Percentiles rank a stretch among this genome's conserved stretches.
Conservation (phyloP, 2,888 invertebrate species). For the Morinoia aosen region DNA sequence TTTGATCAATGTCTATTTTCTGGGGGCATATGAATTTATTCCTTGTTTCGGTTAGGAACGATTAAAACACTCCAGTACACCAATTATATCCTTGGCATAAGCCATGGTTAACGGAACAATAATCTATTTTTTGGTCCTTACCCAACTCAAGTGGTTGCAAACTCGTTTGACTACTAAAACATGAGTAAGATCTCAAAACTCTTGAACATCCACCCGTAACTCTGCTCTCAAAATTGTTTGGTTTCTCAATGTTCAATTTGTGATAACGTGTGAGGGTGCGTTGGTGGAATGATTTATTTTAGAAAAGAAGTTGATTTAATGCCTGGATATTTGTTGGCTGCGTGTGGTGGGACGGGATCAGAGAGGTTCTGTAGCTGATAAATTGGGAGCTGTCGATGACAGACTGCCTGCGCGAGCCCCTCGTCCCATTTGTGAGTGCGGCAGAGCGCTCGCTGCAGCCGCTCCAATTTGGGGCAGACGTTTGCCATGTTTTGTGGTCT, state of each 20-base stretch:
- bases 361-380: constrained; percentile 19
- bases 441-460: background rate
- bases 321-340: constrained; percentile 18
- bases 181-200: background rate
- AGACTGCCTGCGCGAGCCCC: constrained; percentile 14
- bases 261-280: background rate
- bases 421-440: background rate
- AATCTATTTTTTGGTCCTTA: background rate
- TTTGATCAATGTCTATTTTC: background rate
- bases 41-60: background rate
- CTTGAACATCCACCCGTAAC: background rate
- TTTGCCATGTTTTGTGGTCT: background rate
- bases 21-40: background rate
- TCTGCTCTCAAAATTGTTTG: background rate
- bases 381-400: constrained; percentile 7
- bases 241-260: background rate
- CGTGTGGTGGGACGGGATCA: background rate
- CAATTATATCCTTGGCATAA: background rate
- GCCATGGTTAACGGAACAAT: background rate
- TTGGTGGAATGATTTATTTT: background rate
- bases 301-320: constrained; percentile 2
- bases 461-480: background rate
- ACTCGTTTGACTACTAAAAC: background rate
- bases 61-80: background rate
- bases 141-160: background rate